Evolutionary conservation across 1,140 invertebrate genomes (phyloP), one percentile per base, ranked within the genome.

Genomic region (Ptiloglossa arizonensis): DNA sequence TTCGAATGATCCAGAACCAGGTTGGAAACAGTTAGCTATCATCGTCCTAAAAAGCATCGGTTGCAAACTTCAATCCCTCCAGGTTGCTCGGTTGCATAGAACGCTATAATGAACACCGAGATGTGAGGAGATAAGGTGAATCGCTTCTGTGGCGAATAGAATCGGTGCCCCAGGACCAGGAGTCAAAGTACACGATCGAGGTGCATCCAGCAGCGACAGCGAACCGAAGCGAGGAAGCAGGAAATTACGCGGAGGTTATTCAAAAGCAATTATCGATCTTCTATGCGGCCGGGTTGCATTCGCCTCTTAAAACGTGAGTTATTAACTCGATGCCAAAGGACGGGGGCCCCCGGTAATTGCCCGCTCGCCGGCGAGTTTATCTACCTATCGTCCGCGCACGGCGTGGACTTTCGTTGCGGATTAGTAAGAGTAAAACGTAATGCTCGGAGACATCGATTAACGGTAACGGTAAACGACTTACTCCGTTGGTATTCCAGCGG

Each of bases 361-460:
- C 72, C 64, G 75, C 32, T 77, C 73, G 71, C 35, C 52, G 22
- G 70, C 80, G 70, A 84, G 86, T 86, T 87, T 86, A 87, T 84
- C 84, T 82, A 66, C 57, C 63, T 82, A 78, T 75, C 72, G 74
- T 79, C 77, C 73, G 75, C 73, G 63, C 82, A 79, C 81, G 80
- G 73, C 82, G 50, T 64, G 77, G 86, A 89, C 88, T 89, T 89
- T 89, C 87, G 86, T 89, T 89, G 85, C 78, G 80, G 81, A 89
- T 88, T 88, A 87, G 88, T 89, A 89, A 89, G 87, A 89, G 88
- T 89, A 89, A 89, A 89, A 89, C 86, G 84, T 88, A 87, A 88
- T 83, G 84, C 81, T 79, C 84, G 82, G 80, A 80, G 87, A 88
- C 88, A 89, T 86, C 87, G 87, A 89, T 89, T 89, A 89, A 89